Conservation (phyloP, 2,113 vertebrate genomes). For the Bungarus multicinctus region DNA sequence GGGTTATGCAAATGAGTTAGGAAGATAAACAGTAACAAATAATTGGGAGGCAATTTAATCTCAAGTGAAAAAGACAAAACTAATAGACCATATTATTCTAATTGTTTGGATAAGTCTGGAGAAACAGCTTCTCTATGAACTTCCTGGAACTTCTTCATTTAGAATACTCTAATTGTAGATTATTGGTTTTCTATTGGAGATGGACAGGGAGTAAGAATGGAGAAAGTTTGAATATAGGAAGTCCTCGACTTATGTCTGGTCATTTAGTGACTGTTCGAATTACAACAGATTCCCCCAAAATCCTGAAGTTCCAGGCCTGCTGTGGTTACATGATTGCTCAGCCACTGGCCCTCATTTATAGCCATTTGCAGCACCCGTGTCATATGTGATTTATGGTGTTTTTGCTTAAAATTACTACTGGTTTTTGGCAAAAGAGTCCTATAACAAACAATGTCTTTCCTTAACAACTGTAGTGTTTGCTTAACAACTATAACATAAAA, state of each 20-base stretch:
- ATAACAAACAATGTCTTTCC: neutral
- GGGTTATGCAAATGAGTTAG: neutral
- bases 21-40: neutral
- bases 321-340: neutral
- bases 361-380: neutral
- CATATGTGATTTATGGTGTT: neutral
- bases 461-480: neutral
- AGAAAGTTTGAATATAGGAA: neutral
- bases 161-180: neutral
- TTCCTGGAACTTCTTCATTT: neutral
- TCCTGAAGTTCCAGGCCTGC: neutral
- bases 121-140: neutral
- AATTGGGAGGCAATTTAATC: neutral
- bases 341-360: neutral
- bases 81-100: neutral
- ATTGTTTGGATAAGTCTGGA: neutral
- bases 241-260: neutral
- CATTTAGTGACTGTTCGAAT: neutral
- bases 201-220: neutral
- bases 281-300: neutral
- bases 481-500: neutral
- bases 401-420: neutral
- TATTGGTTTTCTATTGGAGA: neutral
- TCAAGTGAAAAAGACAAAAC: neutral
- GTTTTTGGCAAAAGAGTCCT: neutral